Conservation (phyloP, 2,797 vertebrate species). For the Crypturellus tataupa region DNA sequence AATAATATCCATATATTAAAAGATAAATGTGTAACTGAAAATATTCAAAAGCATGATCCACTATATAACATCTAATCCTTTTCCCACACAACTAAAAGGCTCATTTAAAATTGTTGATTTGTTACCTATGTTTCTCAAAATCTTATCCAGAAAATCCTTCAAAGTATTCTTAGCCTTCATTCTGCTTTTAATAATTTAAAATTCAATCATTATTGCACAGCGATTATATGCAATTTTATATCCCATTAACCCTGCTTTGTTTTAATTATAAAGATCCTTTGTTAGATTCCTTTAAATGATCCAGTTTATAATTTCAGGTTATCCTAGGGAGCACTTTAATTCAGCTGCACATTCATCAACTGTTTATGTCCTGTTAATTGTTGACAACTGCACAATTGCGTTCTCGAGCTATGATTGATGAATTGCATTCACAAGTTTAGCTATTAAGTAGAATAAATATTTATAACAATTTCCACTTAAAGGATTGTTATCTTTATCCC, state of each 20-base stretch:
- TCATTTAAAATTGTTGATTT: constrained; percentile 62
- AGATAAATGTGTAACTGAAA: background rate
- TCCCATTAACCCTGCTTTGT: constrained; percentile 89
- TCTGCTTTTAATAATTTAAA: constrained; percentile 82
- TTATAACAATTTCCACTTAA: constrained; percentile 83
- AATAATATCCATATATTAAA: background rate
- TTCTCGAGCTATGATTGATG: constrained; percentile 86
- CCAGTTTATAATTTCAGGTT: constrained; percentile 87
- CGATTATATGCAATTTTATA: constrained; percentile 93
- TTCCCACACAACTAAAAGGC: background rate
- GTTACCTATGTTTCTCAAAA: constrained; percentile 46
- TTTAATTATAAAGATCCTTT: constrained; percentile 92
- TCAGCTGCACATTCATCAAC: constrained; percentile 89
- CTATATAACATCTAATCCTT: background rate
- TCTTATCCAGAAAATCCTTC: constrained; percentile 57
- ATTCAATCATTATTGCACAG: constrained; percentile 84
- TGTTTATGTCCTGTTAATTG: constrained; percentile 88
- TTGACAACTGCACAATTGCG: constrained; percentile 89
- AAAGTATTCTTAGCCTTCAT: constrained; percentile 66
- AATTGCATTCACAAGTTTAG: constrained; percentile 77
- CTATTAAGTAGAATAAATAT: constrained; percentile 84
- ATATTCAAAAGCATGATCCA: background rate
- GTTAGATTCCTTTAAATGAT: constrained; percentile 89
- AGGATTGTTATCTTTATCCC: constrained; percentile 77
- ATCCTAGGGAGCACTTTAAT: constrained; percentile 87